Percentiles rank a stretch among this genome's conserved stretches.
Conservation (phyloP, 2,888 invertebrate genomes). For the Pterobdella sp. region DNA sequence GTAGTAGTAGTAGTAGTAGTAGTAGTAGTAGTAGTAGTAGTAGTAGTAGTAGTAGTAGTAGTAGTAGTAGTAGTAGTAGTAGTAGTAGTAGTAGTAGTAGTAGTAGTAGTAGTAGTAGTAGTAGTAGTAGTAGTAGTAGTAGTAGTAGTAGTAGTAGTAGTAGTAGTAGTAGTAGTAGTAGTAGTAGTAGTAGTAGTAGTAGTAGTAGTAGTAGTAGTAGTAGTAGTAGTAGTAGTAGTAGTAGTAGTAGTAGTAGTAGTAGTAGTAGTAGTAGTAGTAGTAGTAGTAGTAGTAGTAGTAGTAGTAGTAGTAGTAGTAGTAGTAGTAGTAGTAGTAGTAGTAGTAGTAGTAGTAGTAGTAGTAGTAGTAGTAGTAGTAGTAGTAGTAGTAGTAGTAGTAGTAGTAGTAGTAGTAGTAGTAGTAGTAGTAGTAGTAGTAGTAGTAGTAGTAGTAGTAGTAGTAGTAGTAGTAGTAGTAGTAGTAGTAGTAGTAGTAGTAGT, state of each 20-base stretch:
- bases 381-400: neutral
- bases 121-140: no score
- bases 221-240: neutral
- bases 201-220: constrained; percentile 7
- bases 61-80: no score
- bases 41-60: no score
- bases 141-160: no score
- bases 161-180: no score
- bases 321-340: neutral
- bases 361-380: neutral
- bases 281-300: constrained; percentile 8
- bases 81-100: no score
- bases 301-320: constrained; percentile 8
- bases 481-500: constrained; percentile 11
- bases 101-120: no score
- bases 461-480: constrained; percentile 1
- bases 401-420: neutral
- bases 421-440: neutral
- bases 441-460: neutral
- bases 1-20: no score
- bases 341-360: neutral
- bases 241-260: neutral
- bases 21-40: no score
- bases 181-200: constrained; percentile 7
- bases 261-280: constrained; percentile 2